These are phyloP conservation scores for Erebia aethiops DNA, from an alignment of 2,888 invertebrate genomes.

Conservation along the genomic window DNA sequence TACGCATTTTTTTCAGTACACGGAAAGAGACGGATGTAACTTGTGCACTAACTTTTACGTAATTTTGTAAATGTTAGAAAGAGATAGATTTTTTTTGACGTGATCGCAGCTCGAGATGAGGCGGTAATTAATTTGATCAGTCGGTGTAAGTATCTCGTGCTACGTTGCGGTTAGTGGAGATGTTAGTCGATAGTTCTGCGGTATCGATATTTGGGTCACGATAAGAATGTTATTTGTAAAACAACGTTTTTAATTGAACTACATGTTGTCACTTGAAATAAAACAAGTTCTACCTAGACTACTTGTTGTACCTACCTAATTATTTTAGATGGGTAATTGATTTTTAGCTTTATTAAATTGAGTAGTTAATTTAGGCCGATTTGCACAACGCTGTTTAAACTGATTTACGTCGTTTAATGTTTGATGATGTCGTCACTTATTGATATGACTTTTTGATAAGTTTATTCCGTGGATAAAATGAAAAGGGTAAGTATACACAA, in stretches of 20 bases:
- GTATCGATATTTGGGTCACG: constrained; percentile 33
- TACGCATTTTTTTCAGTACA: constrained; percentile 58
- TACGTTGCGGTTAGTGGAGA: constrained; percentile 60
- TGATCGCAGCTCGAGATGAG: constrained; percentile 71
- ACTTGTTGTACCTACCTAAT: not conserved
- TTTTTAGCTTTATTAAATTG: not conserved
- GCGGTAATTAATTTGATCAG: constrained; percentile 81
- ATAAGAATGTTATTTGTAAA: constrained; percentile 21
- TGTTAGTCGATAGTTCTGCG: constrained; percentile 38
- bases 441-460: too few species aligned
- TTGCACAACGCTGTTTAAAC: too few species aligned
- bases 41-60: constrained; percentile 34
- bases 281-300: not conserved
- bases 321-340: not conserved
- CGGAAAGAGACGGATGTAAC: constrained; percentile 42
- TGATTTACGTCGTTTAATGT: too few species aligned
- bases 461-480: too few species aligned
- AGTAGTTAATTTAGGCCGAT: not conserved
- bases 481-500: too few species aligned
- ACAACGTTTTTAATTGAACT: not conserved
- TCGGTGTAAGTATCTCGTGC: constrained; percentile 60
- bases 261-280: not conserved
- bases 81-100: constrained; percentile 58
- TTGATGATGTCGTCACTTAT: too few species aligned
- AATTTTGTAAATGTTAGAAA: constrained; percentile 48